phyloP scores from a whole-genome alignment of 2,888 invertebrate species.

The Dascillus cervinus region DNA sequence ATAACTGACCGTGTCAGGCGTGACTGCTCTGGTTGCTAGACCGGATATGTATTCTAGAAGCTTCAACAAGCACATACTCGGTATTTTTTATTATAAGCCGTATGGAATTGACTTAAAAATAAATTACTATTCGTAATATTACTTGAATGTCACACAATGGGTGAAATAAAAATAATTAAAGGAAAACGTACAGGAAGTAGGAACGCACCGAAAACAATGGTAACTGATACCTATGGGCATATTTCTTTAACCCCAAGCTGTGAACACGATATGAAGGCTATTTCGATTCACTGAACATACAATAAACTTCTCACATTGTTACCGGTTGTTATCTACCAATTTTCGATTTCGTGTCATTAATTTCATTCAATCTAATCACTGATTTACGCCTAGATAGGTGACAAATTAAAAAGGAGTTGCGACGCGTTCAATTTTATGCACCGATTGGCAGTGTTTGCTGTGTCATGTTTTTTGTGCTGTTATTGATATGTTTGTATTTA shows the following conservation, averaged over 20 bases:
- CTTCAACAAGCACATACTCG: constrained; percentile 12
- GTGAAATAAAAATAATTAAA: too few species aligned
- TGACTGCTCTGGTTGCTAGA: constrained; percentile 35
- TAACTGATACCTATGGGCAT: constrained; percentile 18
- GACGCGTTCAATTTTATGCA: too few species aligned
- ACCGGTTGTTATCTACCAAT: too few species aligned
- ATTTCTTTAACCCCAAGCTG: constrained; percentile 21
- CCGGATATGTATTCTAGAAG: constrained; percentile 35
- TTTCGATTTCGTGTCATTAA: too few species aligned
- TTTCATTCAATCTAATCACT: too few species aligned
- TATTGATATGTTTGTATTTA: too few species aligned
- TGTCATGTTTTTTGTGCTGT: too few species aligned
- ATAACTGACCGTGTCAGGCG: constrained; percentile 38
- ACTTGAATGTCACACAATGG: neutral
- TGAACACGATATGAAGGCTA: constrained; percentile 25
- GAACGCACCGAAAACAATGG: constrained; percentile 15
- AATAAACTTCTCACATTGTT: too few species aligned
- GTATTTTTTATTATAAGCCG: constrained; percentile 9
- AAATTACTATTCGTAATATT: constrained; percentile 2
- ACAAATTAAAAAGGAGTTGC: too few species aligned
- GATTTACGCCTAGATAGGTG: too few species aligned
- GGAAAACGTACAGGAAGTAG: too few species aligned
- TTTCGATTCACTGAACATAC: constrained; percentile 26
- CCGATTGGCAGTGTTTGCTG: too few species aligned
- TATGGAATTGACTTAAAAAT: constrained; percentile 8